phyloP scores from a whole-genome alignment of 2,888 invertebrate genomes.

The Rosalia funebris region DNA sequence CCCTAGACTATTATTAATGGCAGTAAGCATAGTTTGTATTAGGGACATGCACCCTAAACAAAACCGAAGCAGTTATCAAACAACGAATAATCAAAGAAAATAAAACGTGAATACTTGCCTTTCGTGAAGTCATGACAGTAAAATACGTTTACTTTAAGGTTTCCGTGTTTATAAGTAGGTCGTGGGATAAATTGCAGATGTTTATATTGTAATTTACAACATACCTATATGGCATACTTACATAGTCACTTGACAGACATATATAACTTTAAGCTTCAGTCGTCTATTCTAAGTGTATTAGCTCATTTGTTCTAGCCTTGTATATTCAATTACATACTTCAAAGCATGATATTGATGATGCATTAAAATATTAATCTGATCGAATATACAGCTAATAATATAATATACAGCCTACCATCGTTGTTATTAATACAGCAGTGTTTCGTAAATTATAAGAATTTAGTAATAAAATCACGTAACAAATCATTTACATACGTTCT shows the following conservation, averaged over 20 bases:
- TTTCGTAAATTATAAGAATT: too few relatives aligned
- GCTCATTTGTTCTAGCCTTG: not conserved
- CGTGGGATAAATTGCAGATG: slow-evolving; percentile 12
- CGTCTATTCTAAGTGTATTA: not conserved
- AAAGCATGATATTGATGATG: too few relatives aligned
- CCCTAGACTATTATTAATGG: not conserved
- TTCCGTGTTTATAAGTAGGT: slow-evolving; percentile 11
- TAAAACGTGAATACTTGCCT: slow-evolving; percentile 2
- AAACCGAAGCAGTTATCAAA: not conserved
- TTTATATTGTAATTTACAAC: slow-evolving; percentile 9
- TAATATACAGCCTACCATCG: too few relatives aligned
- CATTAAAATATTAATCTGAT: too few relatives aligned
- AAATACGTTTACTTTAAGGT: slow-evolving; percentile 4
- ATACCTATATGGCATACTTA: not conserved
- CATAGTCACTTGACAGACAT: not conserved
- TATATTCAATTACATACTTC: too few relatives aligned
- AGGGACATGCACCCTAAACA: not conserved
- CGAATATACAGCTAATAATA: too few relatives aligned
- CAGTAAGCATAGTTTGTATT: not conserved
- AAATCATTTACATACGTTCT: too few relatives aligned
- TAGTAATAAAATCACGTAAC: too few relatives aligned
- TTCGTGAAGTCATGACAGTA: slow-evolving; percentile 13
- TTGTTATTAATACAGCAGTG: too few relatives aligned
- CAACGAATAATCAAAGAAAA: not conserved
- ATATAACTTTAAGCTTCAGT: not conserved